Evolutionary conservation across 2,888 invertebrate genomes (phyloP).

Genomic region (Papilio demoleus): DNA sequence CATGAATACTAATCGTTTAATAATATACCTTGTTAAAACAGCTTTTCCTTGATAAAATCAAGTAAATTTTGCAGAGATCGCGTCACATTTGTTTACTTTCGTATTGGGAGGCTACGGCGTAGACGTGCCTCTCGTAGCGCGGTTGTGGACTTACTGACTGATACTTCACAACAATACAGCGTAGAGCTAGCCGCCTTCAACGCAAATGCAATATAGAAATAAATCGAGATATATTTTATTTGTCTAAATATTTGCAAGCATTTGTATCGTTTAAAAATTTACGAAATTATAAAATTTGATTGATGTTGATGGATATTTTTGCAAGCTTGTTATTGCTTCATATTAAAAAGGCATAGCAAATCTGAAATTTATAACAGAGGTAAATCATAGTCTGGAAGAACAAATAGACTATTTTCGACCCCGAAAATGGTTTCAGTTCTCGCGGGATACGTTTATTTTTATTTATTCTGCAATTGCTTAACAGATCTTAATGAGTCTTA

Average conservation of each 20-base stretch:
- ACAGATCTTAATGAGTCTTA: too few relatives aligned
- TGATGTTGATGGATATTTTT: too few relatives aligned
- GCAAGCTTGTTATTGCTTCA: too few relatives aligned
- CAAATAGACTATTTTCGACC: too few relatives aligned
- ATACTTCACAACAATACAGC: conserved; percentile 22
- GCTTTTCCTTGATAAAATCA: conserved; percentile 18
- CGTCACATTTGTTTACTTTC: conserved; percentile 40
- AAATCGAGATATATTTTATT: too few relatives aligned
- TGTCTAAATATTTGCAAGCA: background rate
- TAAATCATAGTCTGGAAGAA: too few relatives aligned
- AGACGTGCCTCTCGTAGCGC: conserved; percentile 24
- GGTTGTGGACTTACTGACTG: conserved; percentile 40
- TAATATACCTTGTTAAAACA: conserved; percentile 20
- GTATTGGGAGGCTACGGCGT: conserved; percentile 14
- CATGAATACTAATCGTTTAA: background rate
- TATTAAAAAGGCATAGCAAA: too few relatives aligned
- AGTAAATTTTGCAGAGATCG: conserved; percentile 22
- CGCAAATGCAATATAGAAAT: background rate
- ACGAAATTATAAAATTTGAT: too few relatives aligned
- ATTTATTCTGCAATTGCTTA: too few relatives aligned
- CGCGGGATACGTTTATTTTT: too few relatives aligned
- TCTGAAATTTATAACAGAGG: too few relatives aligned
- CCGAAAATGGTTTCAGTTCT: too few relatives aligned
- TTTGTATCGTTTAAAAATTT: background rate
- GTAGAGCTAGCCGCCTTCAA: conserved; percentile 13